Conservation (phyloP, 2,888 invertebrate species). For the Anthophora plumipes region DNA sequence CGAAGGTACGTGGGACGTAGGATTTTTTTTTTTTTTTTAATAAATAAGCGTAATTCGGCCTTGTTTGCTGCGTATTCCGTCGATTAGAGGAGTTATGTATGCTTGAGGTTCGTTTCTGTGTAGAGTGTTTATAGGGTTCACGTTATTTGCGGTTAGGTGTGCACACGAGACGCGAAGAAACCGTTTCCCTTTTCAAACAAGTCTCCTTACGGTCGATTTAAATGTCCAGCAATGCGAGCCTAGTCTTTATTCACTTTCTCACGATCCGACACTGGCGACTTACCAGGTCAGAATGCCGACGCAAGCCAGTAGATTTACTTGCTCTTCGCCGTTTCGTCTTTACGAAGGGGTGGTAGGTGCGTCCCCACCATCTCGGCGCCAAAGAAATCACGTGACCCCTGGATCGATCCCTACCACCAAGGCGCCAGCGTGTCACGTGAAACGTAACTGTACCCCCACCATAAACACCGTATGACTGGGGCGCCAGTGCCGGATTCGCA, state of each 20-base stretch:
- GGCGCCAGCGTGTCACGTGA: constrained; percentile 71
- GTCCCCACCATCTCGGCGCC: constrained; percentile 60
- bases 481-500: constrained; percentile 75
- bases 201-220: constrained; percentile 63
- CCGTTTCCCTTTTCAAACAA: constrained; percentile 45
- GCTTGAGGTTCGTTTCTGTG: neutral
- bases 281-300: constrained; percentile 83
- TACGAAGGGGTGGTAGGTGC: constrained; percentile 58
- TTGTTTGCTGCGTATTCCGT: constrained; percentile 18
- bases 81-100: neutral
- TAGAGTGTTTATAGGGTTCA: constrained; percentile 1
- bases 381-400: constrained; percentile 58
- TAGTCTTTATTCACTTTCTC: constrained; percentile 57
- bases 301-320: constrained; percentile 49
- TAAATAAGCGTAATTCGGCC: constrained; percentile 73
- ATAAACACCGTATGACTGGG: constrained; percentile 76
- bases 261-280: constrained; percentile 83
- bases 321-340: constrained; percentile 47
- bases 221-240: constrained; percentile 66
- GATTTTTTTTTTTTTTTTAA: too few relatives aligned
- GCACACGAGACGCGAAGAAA: constrained; percentile 20
- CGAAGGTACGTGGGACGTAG: constrained; percentile 16
- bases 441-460: constrained; percentile 51
- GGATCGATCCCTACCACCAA: constrained; percentile 58
- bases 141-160: constrained; percentile 26